Base-by-base conservation (phyloP, 2,113 vertebrate genomes). In the Synchiropus splendidus region DNA sequence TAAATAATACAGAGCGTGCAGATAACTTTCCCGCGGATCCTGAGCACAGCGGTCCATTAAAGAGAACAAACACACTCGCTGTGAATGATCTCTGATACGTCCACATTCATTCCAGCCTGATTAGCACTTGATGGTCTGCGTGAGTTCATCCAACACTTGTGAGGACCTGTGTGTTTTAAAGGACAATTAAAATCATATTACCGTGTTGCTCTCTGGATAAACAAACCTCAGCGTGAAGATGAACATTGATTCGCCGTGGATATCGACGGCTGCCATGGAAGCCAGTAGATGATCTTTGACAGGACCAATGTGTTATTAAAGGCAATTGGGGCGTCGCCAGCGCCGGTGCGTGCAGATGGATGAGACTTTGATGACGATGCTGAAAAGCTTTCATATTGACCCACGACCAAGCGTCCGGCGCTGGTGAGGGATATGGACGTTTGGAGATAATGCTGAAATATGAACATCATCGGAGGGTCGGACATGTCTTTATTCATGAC, bases 101-200 rank as follows among this genome's bases (percentile, higher is more conserved):
- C 58, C 39, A 39, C 34, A 51, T 69, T 52, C 72, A 73, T 81
- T 86, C 75, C 61, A 63, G 81, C 69, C 64, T 74, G 75, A 85
- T 83, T 84, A 77, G 57, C 68, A 74, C 70, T 83, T 86, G 83
- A 84, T 86, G 84, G 83, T 84, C 81, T 84, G 70, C 42, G 42
- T 78, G 78, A 72, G 72, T 27, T 27, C 21, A 27, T 27, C n/a
- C n/a, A n/a, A n/a, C n/a, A n/a, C n/a, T n/a, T n/a, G n/a, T n/a
- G n/a, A n/a, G n/a, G n/a, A n/a, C n/a, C n/a, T n/a, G n/a, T n/a
- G n/a, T n/a, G n/a, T n/a, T n/a, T 12, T n/a, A 10, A 35, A 35
- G 34, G 6, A 12, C 34, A 35, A n/a, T 4, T 13, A 9, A 27
- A 41, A 41, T 9, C 12, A 16, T 16, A 16, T 39, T 16, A 11